A percentile compares a stretch with the other conserved stretches of the same genome.
These are phyloP conservation scores for Danio kyathit DNA, from an alignment of 2,797 vertebrate species.

Conservation along the genomic window DNA sequence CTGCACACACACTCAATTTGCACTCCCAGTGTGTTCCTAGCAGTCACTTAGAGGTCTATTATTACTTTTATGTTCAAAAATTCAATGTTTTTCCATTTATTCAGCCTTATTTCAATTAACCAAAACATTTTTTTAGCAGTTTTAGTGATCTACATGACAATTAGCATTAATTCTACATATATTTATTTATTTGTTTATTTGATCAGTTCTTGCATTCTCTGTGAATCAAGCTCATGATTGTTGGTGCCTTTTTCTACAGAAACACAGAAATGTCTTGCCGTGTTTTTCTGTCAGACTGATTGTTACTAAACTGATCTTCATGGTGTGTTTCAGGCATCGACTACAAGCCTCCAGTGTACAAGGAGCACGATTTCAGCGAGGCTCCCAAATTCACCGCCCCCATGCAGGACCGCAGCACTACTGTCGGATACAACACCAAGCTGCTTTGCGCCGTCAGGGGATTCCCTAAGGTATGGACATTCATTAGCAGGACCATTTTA, in stretches of 20 bases:
- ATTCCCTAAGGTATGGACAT: slow-evolving; percentile 83
- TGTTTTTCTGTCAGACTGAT: not conserved
- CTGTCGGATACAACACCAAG: slow-evolving; percentile 92
- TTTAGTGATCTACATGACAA: too few species aligned
- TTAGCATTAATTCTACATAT: too few species aligned
- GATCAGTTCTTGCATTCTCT: too few species aligned
- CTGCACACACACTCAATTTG: too few species aligned
- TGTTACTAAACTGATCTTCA: not conserved
- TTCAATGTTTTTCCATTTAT: too few species aligned
- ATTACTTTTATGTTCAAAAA: too few species aligned
- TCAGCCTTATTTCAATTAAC: not conserved
- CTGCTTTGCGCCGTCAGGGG: slow-evolving; percentile 92
- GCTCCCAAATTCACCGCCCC: slow-evolving; percentile 93
- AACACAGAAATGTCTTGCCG: too few species aligned
- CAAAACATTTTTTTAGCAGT: not conserved
- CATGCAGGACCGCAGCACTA: slow-evolving; percentile 85
- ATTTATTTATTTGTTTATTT: too few species aligned
- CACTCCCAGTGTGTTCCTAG: too few species aligned
- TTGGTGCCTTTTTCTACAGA: too few species aligned
- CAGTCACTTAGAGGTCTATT: too few species aligned
- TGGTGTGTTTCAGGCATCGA: slow-evolving; percentile 75
- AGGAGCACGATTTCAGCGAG: slow-evolving; percentile 85
- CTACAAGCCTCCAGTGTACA: slow-evolving; percentile 83
- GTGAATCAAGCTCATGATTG: not conserved
- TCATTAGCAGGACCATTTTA: not conserved